Base-by-base conservation (phyloP, 2,113 vertebrate species). In the Saiga tatarica region DNA sequence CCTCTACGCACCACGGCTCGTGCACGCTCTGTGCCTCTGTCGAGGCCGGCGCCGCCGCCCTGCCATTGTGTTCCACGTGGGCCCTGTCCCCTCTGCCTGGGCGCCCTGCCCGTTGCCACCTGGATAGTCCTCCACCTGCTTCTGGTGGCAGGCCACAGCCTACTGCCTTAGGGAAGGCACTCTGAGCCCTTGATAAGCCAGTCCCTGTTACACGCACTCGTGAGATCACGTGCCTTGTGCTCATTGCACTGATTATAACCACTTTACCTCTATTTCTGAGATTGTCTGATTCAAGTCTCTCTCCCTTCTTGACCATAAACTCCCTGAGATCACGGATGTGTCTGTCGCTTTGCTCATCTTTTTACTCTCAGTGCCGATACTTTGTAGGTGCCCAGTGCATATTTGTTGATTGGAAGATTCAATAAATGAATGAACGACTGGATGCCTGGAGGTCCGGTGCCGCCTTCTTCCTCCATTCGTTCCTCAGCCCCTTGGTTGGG, bases 141-240 rank as follows among this genome's bases (percentile, higher is more conserved):
- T 82, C 89, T 17, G 7, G 47, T 17, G 26, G 30, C 78, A 19
- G 95, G 64, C 3, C 55, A 36, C 19, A 39, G 12, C 45, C 50
- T 52, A 47, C 55, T 67, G 76, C 79, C 50, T 55, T 3, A 16
- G 47, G 74, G 85, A 79, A 42, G n/a, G 11, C 47, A 52, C 55
- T 89, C 74, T 4, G 55, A 89, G 47, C 23, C 23, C 53, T 39
- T 6, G 67, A 21, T 19, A 52, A n/a, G 42, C 39, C 59, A 33
- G 57, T 13, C 42, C 6, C 52, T 28, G 62, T 52, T 25, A 33
- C 2, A 19, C 0, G 13, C 1, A 4, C 23, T 83, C 5, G 0
- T 7, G 5, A 79, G 47, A 15, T 50, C 67, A 8, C 0, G 0
- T 33, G 71, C 19, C 87, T 71, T 36, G 52, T 50, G 36, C 39